Evolutionary conservation across 1,140 invertebrate genomes (phyloP).

Genomic region (Grapholita molesta): DNA sequence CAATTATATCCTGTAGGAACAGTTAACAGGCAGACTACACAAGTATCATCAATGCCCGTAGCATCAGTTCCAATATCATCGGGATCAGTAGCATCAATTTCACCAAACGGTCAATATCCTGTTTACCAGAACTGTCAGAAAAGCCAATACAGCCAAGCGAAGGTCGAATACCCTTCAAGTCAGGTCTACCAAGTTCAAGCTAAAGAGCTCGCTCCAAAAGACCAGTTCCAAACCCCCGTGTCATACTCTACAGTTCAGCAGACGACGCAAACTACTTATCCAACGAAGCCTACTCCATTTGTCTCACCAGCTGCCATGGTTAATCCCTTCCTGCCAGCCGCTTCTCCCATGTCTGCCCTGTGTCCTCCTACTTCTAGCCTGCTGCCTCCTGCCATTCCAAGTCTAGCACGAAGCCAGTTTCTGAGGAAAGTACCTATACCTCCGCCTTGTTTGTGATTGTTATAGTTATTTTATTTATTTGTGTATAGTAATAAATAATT

Average conservation of each 20-base stretch:
- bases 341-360: slow-evolving; percentile 45
- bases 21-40: too few relatives aligned
- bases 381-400: slow-evolving; percentile 32
- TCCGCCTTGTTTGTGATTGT: slow-evolving; percentile 32
- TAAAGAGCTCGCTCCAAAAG: too few relatives aligned
- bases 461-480: slow-evolving; percentile 16
- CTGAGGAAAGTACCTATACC: slow-evolving; percentile 52
- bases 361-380: slow-evolving; percentile 34
- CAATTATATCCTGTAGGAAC: neutral
- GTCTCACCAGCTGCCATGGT: slow-evolving; percentile 23
- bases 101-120: neutral
- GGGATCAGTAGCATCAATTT: neutral
- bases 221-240: neutral
- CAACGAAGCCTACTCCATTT: neutral
- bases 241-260: neutral
- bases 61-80: too few relatives aligned
- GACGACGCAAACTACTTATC: neutral
- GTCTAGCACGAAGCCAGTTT: slow-evolving; percentile 36
- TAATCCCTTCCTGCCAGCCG: slow-evolving; percentile 45
- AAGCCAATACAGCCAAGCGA: neutral
- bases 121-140: neutral
- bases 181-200: neutral
- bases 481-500: neutral
- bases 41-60: too few relatives aligned
- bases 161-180: neutral